Evolutionary conservation across 2,797 vertebrate species (phyloP), one percentile per base, ranked within the genome.

Genomic region (Labeo calbasu): DNA sequence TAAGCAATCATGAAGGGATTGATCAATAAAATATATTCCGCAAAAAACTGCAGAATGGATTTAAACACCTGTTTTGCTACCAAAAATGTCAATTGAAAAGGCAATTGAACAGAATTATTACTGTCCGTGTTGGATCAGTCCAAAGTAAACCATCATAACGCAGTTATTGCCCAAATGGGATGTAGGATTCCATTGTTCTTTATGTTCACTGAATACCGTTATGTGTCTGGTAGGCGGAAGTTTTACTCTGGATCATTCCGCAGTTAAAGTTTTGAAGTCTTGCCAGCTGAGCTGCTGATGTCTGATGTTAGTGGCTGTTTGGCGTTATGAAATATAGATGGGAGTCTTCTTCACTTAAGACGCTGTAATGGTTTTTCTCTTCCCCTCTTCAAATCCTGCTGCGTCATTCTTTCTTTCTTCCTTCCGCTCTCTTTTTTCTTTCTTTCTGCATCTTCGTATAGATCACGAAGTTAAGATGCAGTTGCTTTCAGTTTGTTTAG

Each of bases 301-400:
- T 75, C 75, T 59, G 57, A 48, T 66, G 71, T 53, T 17, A 51
- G 81, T 17, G 23, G 9, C 21, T 50, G 50, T 83, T 86, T 83
- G 77, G 69, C 11, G 71, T 53, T 76, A 80, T 80, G 70, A 86
- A 83, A 80, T 80, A 83, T 83, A 73, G 65, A 86, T 86, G 51
- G 68, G 25, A 43, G 77, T 40, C 40, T 15, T 73, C 68, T 55
- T 79, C 69, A 79, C 61, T 68, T 83, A 76, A 76, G 81, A 65
- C 50, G 77, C 59, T 72, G 63, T 25, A 77, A 86, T 86, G 75
- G 72, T 28, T 83, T 72, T 78, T 76, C 73, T 70, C 36, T 77
- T 66, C 21, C 63, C 15, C 53, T 71, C 46, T 68, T 40, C 40
- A 21, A 66, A 36, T 73, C 59, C 51, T 83, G 69, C 85, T 61